Evolutionary conservation across 2,888 invertebrate species (phyloP), one percentile per base, ranked within the genome.

Genomic region (Brenthis daphne): DNA sequence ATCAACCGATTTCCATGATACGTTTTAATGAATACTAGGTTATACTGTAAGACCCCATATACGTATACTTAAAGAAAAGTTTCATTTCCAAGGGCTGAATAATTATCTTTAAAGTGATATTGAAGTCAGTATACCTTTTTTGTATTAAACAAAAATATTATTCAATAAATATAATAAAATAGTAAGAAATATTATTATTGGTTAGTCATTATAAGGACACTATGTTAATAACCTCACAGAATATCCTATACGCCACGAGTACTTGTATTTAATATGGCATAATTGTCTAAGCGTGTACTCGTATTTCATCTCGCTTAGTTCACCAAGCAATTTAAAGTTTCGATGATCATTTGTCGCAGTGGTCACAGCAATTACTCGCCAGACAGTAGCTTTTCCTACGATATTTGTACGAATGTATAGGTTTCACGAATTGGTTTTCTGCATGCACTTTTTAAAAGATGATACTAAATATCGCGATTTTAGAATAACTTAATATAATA

Each of bases 261-360:
- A 56, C 13, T 56, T 56, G 29, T 12, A 13, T 60, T 48, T 64
- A 47, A 29, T 55, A 56, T 55, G 8, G 63, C 55, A 47, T 64
- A 29, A 56, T 55, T 56, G 33, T 60, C 60, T 60, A 60, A 60
- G 60, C 60, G 50, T 29, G 20, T n/a, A 63, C 53, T 53, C 51
- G 43, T 63, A 63, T 63, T 63, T 63, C 53, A 63, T 63, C 37
- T 53, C 51, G 37, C 20, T 53, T 51, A 53, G 53, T 63, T 63
- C 43, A 51, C 53, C 37, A 37, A 63, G 63, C 63, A 63, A 63
- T 63, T 63, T 63, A 63, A 63, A 63, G 63, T 63, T 63, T 63
- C 63, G 63, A 63, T 63, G 63, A 63, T 51, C 63, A 63, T 63
- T 63, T 63, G 63, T 63, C 63, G 37, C 63, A 63, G 53, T 63